Evolutionary conservation across 2,113 vertebrate species (phyloP).

Genomic region (Pelecanus crispus): DNA sequence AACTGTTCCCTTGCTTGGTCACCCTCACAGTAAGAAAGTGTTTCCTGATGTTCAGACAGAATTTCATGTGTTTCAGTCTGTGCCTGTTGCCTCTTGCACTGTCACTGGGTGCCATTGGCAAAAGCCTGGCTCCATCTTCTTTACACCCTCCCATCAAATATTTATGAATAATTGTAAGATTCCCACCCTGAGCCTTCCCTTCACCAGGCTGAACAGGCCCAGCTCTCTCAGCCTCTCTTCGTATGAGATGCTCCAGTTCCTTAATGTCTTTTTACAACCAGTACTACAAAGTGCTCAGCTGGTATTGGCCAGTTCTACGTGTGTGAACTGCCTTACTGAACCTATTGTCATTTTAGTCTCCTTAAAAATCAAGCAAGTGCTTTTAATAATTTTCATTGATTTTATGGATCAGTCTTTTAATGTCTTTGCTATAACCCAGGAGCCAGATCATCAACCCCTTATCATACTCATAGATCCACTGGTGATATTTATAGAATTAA

Average conservation of each 20-base stretch:
- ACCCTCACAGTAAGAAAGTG: neutral
- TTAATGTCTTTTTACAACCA: neutral
- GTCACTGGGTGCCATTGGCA: neutral
- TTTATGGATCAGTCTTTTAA: neutral
- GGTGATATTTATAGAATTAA: neutral
- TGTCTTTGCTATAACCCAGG: neutral
- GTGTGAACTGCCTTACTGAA: neutral
- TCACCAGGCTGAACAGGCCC: neutral
- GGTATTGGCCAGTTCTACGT: neutral
- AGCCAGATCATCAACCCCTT: neutral
- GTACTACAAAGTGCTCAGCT: neutral
- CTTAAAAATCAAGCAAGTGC: neutral
- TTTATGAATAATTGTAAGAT: neutral
- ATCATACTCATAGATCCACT: neutral
- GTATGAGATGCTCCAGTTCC: neutral
- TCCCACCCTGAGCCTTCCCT: neutral
- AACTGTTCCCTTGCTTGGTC: neutral
- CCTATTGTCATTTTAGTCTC: neutral
- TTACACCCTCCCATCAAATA: neutral
- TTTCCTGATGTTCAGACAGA: neutral
- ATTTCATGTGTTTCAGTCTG: neutral
- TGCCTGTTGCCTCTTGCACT: neutral
- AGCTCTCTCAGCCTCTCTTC: neutral
- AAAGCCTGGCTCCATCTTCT: neutral
- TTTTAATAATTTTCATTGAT: neutral